Base-by-base conservation (phyloP, 2,797 vertebrate genomes). In the Sebastes kiyomatsui region DNA sequence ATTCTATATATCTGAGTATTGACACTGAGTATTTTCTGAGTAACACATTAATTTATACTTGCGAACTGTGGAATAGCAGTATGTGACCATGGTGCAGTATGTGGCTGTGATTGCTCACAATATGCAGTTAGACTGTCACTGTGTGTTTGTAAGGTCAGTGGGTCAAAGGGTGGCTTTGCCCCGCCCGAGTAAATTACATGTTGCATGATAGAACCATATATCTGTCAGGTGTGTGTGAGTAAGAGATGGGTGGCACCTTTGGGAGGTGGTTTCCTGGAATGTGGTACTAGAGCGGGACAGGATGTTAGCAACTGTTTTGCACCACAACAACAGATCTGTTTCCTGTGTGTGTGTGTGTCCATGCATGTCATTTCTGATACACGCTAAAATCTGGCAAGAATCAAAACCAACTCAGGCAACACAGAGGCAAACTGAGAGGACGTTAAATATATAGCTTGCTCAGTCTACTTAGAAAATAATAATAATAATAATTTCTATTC, bases 251-350 rank as follows among this genome's bases (percentile, higher is more conserved):
- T 91, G 90, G 71, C 81, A 92, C 86, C 88, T 91, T 90, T 85
- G 76, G 92, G 90, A 84, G 89, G 91, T 88, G 91, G 92, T 94
- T 96, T 95, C 94, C 95, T 94, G 95, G 93, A 96, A 96, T 96
- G 93, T 95, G 93, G 87, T 94, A 94, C 92, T 86, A 87, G 76
- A 90, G 90, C 80, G 89, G 93, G 91, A 93, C 95, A 95, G 95
- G 95, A 96, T 95, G 95, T 92, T 82, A 94, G 93, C 93, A 92
- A 94, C 92, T 94, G 95, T 95, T 95, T 88, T 94, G 89, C 90
- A 94, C 93, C 93, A 93, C 95, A 93, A 94, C 94, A 94, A 94
- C 94, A 92, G 87, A 88, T 92, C 89, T 86, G 92, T 90, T 95
- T 96, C 95, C 95, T 92, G 73, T 87, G 87, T 94, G 92, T 92